Percentiles rank a stretch among this genome's conserved stretches.
Evolutionary conservation across 2,113 vertebrate genomes (phyloP).

Genomic region (Megalops atlanticus): DNA sequence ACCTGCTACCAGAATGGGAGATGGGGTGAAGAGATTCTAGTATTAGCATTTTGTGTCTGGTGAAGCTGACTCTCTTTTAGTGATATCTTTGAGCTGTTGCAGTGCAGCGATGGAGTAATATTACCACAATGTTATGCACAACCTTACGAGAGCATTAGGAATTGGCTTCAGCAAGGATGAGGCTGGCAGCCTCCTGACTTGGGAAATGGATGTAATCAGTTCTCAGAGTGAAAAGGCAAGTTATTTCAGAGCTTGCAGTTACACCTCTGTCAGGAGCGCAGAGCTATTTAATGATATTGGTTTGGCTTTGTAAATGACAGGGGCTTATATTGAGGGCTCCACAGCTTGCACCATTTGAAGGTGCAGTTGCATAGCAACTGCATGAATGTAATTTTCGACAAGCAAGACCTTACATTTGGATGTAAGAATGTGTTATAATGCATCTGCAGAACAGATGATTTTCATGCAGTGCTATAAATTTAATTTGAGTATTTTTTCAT

Average conservation of each 20-base stretch:
- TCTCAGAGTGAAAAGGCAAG: slow-evolving; percentile 48
- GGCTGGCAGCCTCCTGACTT: slow-evolving; percentile 36
- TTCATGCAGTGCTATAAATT: slow-evolving; percentile 33
- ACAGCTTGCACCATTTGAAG: slow-evolving; percentile 50
- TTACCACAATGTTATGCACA: background rate
- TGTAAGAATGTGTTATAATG: slow-evolving; percentile 48
- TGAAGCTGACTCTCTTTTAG: background rate
- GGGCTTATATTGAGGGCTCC: slow-evolving; percentile 54
- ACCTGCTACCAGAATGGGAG: too few species aligned
- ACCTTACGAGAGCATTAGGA: slow-evolving; percentile 3
- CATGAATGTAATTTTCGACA: slow-evolving; percentile 64
- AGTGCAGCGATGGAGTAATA: background rate
- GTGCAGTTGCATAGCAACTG: slow-evolving; percentile 69
- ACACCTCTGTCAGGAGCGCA: slow-evolving; percentile 37
- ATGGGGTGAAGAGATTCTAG: background rate
- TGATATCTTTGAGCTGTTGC: background rate
- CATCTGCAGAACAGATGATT: slow-evolving; percentile 13
- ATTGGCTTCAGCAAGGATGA: background rate
- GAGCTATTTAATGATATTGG: slow-evolving; percentile 67
- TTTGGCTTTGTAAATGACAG: slow-evolving; percentile 71
- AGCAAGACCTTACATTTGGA: slow-evolving; percentile 57
- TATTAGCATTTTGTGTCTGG: background rate
- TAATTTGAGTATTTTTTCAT: slow-evolving; percentile 11
- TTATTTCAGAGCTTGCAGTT: slow-evolving; percentile 52
- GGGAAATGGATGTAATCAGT: slow-evolving; percentile 46